These are phyloP conservation scores for Cantharis rustica DNA, from an alignment of 2,888 invertebrate genomes.

Conservation along the genomic window DNA sequence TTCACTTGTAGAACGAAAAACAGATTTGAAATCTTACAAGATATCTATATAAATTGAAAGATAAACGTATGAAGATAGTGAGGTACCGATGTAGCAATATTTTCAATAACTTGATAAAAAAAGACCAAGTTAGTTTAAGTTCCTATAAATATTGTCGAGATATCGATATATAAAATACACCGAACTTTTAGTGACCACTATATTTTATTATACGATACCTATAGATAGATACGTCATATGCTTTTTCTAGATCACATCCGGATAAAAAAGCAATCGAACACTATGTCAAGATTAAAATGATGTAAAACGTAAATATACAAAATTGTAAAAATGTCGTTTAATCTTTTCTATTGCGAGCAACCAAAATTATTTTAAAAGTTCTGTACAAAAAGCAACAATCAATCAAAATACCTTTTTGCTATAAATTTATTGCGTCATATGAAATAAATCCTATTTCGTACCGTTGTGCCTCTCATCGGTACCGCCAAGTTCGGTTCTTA, in stretches of 20 bases:
- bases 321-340: neutral
- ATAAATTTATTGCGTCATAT: neutral
- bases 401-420: neutral
- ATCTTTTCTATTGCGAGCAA: neutral
- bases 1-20: neutral
- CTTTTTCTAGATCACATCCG: neutral
- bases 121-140: neutral
- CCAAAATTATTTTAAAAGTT: neutral
- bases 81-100: neutral
- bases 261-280: neutral
- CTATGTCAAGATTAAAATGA: neutral
- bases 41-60: neutral
- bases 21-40: neutral
- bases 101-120: neutral
- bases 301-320: neutral
- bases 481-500: neutral
- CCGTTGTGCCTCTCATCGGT: neutral
- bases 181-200: neutral
- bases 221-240: neutral
- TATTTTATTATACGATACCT: neutral
- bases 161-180: neutral
- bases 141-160: neutral
- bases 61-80: neutral
- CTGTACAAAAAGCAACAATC: neutral
- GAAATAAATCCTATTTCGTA: neutral